Base-by-base conservation (phyloP, 1,140 invertebrate species). In the Drosophila chauvacae region DNA sequence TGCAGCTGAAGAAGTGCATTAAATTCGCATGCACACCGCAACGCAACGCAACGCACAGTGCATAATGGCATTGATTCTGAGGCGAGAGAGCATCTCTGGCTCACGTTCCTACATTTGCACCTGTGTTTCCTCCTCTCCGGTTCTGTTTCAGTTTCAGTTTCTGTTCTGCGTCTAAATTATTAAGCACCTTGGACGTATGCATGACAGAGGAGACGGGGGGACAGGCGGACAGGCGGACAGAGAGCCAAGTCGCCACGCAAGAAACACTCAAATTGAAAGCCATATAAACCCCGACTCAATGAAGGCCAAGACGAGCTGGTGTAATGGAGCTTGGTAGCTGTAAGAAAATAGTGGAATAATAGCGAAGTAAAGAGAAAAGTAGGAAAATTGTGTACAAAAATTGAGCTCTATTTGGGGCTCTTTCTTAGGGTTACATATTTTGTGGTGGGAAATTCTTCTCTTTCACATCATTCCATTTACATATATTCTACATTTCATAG, bases 1-100 rank as follows among this genome's bases (percentile, higher is more conserved):
- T 47, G 45, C 45, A 55, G 70, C 71, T 61, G 66, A 68, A 66
- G 69, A 63, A 81, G 70, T 90, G 78, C 85, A 85, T 85, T 81
- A 88, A 85, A 81, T 75, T 81, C 74, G 60, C 63, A 84, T 88
- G 44, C 51, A 33, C 39, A 57, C 39, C 62, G 39, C 44, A 68
- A 42, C n/a, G 35, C 59, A 66, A 41, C 23, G 35, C 45, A 41
- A 58, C 48, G 51, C 51, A 53, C 18, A 10, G 50, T 23, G 45
- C 58, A 77, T 68, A 77, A 60, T 68, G 73, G 37, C 62, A 65
- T 76, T 76, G 72, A 59, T 68, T 59, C 47, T 69, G 47, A 48
- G 71, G 33, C 23, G 18, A 39, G 28, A 69, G 51, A 42, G 60
- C 53, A 56, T 56, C 53, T 56, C 35, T 11, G 20, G 53, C 53